Evolutionary conservation across 2,888 invertebrate genomes (phyloP).

Genomic region (Deroplatys truncata): DNA sequence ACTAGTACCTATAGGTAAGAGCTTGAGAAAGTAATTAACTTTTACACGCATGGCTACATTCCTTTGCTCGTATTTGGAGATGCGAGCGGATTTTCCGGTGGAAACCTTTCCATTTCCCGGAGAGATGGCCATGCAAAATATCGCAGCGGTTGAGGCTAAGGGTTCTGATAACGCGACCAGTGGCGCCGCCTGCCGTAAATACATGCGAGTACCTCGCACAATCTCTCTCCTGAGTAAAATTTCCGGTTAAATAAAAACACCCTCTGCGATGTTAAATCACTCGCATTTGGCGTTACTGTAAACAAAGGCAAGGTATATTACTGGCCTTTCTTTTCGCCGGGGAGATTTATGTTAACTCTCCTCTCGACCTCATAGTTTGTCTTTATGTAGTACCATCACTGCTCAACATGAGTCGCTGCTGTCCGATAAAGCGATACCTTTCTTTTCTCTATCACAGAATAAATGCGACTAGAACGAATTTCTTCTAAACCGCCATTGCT

Average conservation of each 20-base stretch:
- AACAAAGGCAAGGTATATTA: slow-evolving; percentile 11
- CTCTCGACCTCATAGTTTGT: background rate
- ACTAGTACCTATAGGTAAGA: too few species aligned
- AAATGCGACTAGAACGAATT: background rate
- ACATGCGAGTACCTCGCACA: background rate
- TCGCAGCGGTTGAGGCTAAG: background rate
- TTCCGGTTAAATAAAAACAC: slow-evolving; percentile 27
- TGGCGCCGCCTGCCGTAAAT: background rate
- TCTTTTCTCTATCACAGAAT: background rate
- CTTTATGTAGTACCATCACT: background rate
- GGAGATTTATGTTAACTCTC: slow-evolving; percentile 2
- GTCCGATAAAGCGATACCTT: background rate
- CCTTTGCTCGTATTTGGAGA: too few species aligned
- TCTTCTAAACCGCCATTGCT: background rate
- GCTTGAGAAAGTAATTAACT: too few species aligned
- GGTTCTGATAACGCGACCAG: background rate
- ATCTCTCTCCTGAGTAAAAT: slow-evolving; percentile 25
- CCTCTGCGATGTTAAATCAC: slow-evolving; percentile 25
- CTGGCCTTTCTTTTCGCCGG: background rate
- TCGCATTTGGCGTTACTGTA: slow-evolving; percentile 23
- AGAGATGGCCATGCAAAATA: background rate
- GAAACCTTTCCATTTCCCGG: too few species aligned
- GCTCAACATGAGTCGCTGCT: background rate
- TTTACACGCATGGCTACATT: too few species aligned
- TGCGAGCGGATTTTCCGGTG: too few species aligned